These are phyloP conservation scores for Stomorhina lunata DNA, from an alignment of 2,888 invertebrate genomes.

Conservation along the genomic window DNA sequence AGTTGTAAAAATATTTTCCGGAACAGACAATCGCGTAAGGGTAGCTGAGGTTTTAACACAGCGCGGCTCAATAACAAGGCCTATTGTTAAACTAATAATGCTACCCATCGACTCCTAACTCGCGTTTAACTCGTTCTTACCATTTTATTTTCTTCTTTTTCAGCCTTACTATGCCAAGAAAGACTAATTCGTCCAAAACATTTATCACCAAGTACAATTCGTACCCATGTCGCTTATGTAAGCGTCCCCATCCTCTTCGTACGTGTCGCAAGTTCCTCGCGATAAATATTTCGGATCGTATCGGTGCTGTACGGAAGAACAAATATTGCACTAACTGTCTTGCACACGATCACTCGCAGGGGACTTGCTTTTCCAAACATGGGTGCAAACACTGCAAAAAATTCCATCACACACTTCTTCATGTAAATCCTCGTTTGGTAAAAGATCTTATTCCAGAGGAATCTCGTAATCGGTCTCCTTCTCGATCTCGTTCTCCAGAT, in stretches of 20 bases:
- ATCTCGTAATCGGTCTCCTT: background rate
- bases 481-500: background rate
- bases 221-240: background rate
- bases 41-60: background rate
- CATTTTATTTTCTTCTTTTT: background rate
- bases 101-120: no score
- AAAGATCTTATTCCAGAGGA: background rate
- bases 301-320: background rate
- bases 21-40: background rate
- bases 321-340: slow-evolving; percentile 20
- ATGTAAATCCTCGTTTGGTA: background rate
- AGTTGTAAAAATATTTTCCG: no score
- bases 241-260: background rate
- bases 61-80: background rate
- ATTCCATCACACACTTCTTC: background rate
- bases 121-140: no score
- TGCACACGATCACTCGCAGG: slow-evolving; percentile 17
- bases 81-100: no score
- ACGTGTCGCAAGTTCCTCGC: background rate
- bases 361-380: slow-evolving; percentile 7
- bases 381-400: slow-evolving; percentile 22
- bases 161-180: background rate
- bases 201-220: no score
- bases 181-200: background rate
- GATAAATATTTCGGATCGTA: slow-evolving; percentile 3